Base-by-base conservation (phyloP, 2,113 vertebrate species). In the Neotoma lepida region DNA sequence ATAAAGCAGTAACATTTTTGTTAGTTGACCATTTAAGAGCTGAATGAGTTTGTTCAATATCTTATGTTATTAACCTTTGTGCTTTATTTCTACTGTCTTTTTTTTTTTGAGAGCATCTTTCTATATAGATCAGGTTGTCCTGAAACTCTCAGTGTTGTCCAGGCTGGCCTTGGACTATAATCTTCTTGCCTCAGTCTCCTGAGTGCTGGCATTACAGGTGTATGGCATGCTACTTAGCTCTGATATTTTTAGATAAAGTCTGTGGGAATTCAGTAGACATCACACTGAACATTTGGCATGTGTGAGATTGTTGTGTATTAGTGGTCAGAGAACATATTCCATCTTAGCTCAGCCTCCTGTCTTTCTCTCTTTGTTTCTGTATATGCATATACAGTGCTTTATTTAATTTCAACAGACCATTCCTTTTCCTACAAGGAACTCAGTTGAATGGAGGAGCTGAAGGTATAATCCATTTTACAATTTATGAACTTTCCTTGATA, bases 171-270 rank as follows among this genome's bases (percentile, higher is more conserved):
- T 2, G 5, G 30, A 58, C 17, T 88, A 18, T 44, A 30, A 74
- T 35, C 28, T 17, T 58, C 39, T 33, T 35, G 39, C 26, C 28
- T 46, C 71, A 77, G 41, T 18, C 33, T 63, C 33, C 22, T 15
- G 3, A 64, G 20, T 78, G 73, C 39, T 76, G 54, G 56, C 39
- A 46, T 76, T 26, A 15, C 6, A 63, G 56, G 39, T 7, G 4
- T 64, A 2, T 49, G 6, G 2, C 14, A n/a, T 14, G 35, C 24
- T 18, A 12, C 41, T 22, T 39, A 26, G 71, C 33, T 77, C 33
- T 49, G 46, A 26, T 94, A 68, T 74, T 81, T 92, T 89, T 28
- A 91, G 68, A 80, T 77, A 85, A 64, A 95, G 56, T 91, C 70
- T 74, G 18, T 81, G 54, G 58, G 58, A 9, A 51, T 89, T 87